phyloP scores from a whole-genome alignment of 2,113 vertebrate species.

The Chamaea fasciata region DNA sequence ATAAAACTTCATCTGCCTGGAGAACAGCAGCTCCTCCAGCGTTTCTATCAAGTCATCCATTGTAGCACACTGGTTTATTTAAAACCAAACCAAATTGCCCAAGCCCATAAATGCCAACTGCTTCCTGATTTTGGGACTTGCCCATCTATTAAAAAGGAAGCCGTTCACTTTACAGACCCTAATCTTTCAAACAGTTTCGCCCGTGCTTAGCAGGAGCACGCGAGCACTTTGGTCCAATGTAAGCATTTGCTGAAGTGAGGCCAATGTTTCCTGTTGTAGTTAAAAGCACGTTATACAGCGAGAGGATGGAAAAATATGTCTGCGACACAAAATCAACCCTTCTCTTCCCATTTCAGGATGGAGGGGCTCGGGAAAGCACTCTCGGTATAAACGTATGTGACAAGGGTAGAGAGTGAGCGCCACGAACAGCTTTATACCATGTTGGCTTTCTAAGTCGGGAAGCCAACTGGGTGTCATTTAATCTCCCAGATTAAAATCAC shows the following conservation, averaged over 20 bases:
- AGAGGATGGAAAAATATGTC: constrained; percentile 14
- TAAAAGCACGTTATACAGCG: constrained; percentile 34
- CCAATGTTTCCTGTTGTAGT: constrained; percentile 32
- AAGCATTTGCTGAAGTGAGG: constrained; percentile 1
- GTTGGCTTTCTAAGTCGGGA: constrained; percentile 46
- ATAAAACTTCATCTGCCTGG: background rate
- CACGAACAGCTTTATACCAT: background rate
- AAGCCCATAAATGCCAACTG: background rate
- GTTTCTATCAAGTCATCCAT: background rate
- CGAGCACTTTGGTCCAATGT: background rate
- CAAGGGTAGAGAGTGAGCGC: background rate
- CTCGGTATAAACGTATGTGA: background rate
- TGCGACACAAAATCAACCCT: background rate
- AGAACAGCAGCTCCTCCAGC: background rate
- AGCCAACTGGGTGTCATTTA: constrained; percentile 68
- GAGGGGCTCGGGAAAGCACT: background rate
- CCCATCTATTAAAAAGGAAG: background rate
- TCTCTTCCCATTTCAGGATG: background rate
- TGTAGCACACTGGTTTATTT: background rate
- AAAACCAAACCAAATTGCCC: background rate
- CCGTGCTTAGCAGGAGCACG: background rate
- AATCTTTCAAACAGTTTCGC: background rate
- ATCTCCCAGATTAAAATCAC: constrained; percentile 75
- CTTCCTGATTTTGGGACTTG: background rate
- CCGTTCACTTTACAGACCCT: background rate